Evolutionary conservation across 2,113 vertebrate species (phyloP).

Genomic region (Nesogale talazaci): DNA sequence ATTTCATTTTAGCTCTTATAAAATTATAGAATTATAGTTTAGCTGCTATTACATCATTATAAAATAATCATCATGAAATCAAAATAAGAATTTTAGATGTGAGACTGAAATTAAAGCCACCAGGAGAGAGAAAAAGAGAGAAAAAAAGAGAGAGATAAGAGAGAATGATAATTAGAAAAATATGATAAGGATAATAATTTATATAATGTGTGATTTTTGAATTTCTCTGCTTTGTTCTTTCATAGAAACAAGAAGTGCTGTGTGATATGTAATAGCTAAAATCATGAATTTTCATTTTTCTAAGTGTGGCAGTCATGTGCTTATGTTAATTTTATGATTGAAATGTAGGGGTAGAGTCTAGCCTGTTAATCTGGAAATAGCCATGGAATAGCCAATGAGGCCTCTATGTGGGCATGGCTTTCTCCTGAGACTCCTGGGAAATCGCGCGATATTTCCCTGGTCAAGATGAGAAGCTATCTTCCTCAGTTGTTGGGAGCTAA

Average conservation of each 20-base stretch:
- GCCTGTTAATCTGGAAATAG: too few species aligned
- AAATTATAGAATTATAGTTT: constrained; percentile 33
- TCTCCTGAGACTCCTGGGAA: too few species aligned
- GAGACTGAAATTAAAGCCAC: background rate
- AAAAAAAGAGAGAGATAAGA: too few species aligned
- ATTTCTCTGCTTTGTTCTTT: background rate
- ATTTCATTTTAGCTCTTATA: constrained; percentile 36
- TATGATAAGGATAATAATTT: background rate
- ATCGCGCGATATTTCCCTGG: too few species aligned
- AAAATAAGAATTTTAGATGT: background rate
- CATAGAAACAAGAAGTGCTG: background rate
- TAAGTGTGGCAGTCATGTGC: too few species aligned
- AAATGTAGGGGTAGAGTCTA: too few species aligned
- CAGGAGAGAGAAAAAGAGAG: too few species aligned
- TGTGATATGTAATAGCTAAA: background rate
- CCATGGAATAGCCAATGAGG: too few species aligned
- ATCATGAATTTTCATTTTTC: background rate
- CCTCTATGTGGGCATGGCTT: too few species aligned
- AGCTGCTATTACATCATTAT: background rate
- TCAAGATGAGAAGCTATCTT: too few species aligned
- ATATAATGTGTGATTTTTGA: background rate
- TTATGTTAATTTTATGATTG: too few species aligned
- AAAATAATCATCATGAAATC: constrained; percentile 20
- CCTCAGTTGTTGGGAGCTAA: too few species aligned
- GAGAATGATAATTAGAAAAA: background rate